Base-by-base conservation (phyloP, 2,797 vertebrate genomes). In the Bradypodion pumilum region DNA sequence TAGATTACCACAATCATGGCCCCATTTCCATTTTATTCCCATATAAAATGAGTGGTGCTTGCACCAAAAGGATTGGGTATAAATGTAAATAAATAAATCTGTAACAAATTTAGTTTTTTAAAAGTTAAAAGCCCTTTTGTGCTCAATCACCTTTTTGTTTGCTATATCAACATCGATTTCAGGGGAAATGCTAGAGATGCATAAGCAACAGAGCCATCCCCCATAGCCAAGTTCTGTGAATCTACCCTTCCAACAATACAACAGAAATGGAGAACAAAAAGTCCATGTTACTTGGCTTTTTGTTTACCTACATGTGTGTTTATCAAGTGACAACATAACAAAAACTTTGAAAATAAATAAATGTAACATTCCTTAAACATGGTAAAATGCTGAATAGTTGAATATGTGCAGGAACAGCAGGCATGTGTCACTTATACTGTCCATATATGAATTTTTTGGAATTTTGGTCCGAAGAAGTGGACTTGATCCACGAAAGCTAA, bases 391-490 rank as follows among this genome's bases (percentile, higher is more conserved):
- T 84, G 10, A 49, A 66, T 29, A 86, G 79, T 32, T 40, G 32
- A 81, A 63, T 81, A 37, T 63, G 40, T 62, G 70, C 27, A 7
- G 29, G 72, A 66, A 56, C 12, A 70, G 82, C 76, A 72, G 46
- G 65, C 80, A 77, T 10, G 9, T 65, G 1, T 3, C 82, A 2
- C 68, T 83, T 76, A 76, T 86, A 76, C 19, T 25, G 3, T 78
- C 42, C 73, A 77, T 84, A 83, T 66, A 37, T 63, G 80, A 44
- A 80, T 60, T n/a, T n/a, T n/a, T n/a, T n/a, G n/a, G n/a, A n/a
- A n/a, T n/a, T n/a, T n/a, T n/a, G n/a, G n/a, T n/a, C n/a, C n/a
- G n/a, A n/a, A n/a, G n/a, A n/a, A n/a, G n/a, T n/a, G n/a, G n/a
- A n/a, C n/a, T n/a, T n/a, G n/a, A n/a, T n/a, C n/a, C n/a, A n/a